Evolutionary conservation across 2,888 invertebrate species (phyloP).

Genomic region (Heliconius ismenius): DNA sequence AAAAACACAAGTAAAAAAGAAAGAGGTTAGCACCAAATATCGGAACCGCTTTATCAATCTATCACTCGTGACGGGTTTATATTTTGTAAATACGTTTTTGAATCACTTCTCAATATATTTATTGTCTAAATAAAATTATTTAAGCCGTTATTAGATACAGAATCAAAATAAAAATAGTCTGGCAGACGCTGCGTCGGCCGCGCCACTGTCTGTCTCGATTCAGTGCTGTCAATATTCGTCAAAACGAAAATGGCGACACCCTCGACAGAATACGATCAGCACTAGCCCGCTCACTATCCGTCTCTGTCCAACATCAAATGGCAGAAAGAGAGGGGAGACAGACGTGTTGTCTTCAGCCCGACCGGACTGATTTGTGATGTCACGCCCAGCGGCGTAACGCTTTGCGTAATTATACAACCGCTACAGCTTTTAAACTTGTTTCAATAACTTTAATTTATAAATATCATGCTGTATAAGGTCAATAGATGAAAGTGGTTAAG

Average conservation of each 20-base stretch:
- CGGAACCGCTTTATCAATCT: conserved; percentile 57
- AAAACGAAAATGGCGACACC: conserved; percentile 88
- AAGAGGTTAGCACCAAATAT: conserved; percentile 79
- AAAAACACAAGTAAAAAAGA: conserved; percentile 77
- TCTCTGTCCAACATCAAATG: conserved; percentile 54
- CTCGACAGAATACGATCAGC: conserved; percentile 81
- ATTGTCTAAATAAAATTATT: conserved; percentile 50
- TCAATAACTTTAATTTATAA: conserved; percentile 77
- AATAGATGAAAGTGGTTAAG: conserved; percentile 69
- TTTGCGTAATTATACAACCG: conserved; percentile 79
- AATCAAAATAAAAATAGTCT: conserved; percentile 81
- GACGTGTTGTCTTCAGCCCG: conserved; percentile 75
- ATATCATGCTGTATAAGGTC: conserved; percentile 69
- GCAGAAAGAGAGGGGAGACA: conserved; percentile 58
- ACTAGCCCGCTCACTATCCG: conserved; percentile 62
- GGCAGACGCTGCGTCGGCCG: conserved; percentile 79
- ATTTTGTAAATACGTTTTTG: conserved; percentile 59
- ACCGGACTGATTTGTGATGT: conserved; percentile 81
- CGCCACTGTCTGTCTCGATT: conserved; percentile 78
- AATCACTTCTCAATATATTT: conserved; percentile 55
- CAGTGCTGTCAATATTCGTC: conserved; percentile 87
- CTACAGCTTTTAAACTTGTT: conserved; percentile 77
- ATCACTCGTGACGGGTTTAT: conserved; percentile 65
- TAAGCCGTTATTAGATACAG: conserved; percentile 73
- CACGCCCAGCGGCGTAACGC: conserved; percentile 82